Evolutionary conservation across 1,140 invertebrate genomes (phyloP), one percentile per base, ranked within the genome.

Genomic region (Pachypeltis micranthus): DNA sequence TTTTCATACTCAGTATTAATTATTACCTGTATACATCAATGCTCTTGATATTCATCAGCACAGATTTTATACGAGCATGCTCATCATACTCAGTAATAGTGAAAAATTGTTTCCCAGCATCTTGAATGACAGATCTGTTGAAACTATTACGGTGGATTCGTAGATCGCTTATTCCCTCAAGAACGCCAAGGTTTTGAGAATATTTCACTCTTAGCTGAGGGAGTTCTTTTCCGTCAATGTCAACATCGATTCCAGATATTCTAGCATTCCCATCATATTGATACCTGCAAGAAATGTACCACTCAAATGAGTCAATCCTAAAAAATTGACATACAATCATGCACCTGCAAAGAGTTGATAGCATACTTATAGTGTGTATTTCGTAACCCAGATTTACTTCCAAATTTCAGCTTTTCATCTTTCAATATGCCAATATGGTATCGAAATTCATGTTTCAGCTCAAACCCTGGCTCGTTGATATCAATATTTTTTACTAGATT

Each of bases 361-460:
- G 66, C 62, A 62, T 61, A 71, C 68, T 74, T 89, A 69, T 88
- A 87, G 71, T 92, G 89, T 1, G 87, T 87, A 66, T 91, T 91
- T 67, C 90, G 85, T 55, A 94, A 74, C 0, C 87, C 86, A 68
- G 85, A 89, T 73, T 90, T 91, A 1, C 85, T 84, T 28, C 84
- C 86, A 70, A 90, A 93, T 69, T 91, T 86, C 58, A 91, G 79
- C 70, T 88, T 88, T 70, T 91, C 86, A 68, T 93, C 90, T 72
- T 92, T 93, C 0, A 93, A 75, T 39, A 93, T 85, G 1, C 91
- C 91, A 0, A 89, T 88, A 68, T 93, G 91, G 69, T 95, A 94
- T 70, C 90, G 91, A 71, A 90, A 93, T 64, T 94, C 90, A 63
- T 88, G 84, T 60, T 88, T 85, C 66, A 93, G 77, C 71, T 93